These are phyloP conservation scores for Calypte anna DNA, from an alignment of 2,113 vertebrate species.

Conservation along the genomic window DNA sequence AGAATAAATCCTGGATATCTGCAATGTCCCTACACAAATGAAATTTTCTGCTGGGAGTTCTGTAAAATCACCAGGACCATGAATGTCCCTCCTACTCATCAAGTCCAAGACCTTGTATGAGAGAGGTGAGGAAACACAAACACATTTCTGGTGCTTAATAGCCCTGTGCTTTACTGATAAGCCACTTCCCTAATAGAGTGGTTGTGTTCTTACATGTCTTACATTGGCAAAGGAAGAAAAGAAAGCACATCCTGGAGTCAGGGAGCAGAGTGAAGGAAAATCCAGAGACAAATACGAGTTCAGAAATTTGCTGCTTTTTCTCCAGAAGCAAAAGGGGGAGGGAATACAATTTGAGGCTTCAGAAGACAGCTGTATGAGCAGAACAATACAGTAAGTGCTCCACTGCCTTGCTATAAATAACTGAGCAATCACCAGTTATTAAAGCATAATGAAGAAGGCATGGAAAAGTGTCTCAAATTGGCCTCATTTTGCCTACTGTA, in stretches of 20 bases:
- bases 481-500: conserved; percentile 26
- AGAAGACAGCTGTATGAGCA: conserved; percentile 37
- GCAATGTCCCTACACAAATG: neutral
- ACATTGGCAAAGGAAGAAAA: conserved; percentile 40
- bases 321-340: neutral
- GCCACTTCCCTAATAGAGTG: neutral
- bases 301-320: neutral
- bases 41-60: neutral
- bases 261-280: neutral
- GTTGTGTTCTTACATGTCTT: neutral
- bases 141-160: neutral
- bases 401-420: conserved; percentile 44
- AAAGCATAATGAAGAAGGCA: conserved; percentile 54
- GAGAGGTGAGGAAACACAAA: neutral
- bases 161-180: conserved; percentile 10
- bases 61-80: neutral
- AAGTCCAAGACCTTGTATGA: neutral
- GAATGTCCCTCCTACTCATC: neutral
- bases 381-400: conserved; percentile 37
- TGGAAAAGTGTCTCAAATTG: conserved; percentile 16
- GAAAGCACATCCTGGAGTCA: neutral
- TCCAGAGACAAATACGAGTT: neutral
- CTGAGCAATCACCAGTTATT: conserved; percentile 59
- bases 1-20: neutral
- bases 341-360: neutral